Conservation (phyloP, 2,797 vertebrate genomes). For the Manis javanica region DNA sequence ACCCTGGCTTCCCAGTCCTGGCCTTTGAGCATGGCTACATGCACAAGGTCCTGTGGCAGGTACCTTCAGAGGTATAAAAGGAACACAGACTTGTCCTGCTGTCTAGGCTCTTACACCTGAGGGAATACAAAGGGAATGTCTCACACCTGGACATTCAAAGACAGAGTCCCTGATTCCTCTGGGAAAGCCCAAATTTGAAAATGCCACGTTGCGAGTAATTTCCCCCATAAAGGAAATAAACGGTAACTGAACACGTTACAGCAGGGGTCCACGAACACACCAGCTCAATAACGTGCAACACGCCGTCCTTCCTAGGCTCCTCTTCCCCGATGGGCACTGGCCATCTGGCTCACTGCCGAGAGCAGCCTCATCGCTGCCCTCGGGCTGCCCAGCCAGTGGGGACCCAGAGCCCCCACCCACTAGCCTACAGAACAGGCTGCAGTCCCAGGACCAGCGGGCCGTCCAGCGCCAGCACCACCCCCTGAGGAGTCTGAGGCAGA, state of each 20-base stretch:
- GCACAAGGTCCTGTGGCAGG: neutral
- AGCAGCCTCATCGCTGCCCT: neutral
- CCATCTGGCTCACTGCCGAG: neutral
- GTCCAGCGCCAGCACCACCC: neutral
- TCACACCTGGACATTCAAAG: neutral
- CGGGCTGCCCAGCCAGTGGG: neutral
- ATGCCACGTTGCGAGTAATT: neutral
- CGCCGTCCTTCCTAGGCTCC: neutral
- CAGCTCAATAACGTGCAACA: neutral
- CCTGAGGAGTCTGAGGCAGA: neutral
- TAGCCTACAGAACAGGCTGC: neutral
- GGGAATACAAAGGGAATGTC: neutral
- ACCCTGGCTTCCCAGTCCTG: neutral
- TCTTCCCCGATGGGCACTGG: accelerated
- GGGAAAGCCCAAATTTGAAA: neutral
- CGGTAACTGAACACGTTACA: neutral
- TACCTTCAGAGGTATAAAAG: neutral
- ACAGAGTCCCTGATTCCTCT: neutral
- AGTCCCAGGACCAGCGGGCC: neutral
- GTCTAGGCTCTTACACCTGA: neutral
- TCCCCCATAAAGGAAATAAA: neutral
- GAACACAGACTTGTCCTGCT: neutral
- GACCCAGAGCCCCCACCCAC: neutral
- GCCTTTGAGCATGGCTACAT: neutral
- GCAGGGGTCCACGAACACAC: neutral